Conservation (phyloP, 2,113 vertebrate species). For the Osmerus mordax region DNA sequence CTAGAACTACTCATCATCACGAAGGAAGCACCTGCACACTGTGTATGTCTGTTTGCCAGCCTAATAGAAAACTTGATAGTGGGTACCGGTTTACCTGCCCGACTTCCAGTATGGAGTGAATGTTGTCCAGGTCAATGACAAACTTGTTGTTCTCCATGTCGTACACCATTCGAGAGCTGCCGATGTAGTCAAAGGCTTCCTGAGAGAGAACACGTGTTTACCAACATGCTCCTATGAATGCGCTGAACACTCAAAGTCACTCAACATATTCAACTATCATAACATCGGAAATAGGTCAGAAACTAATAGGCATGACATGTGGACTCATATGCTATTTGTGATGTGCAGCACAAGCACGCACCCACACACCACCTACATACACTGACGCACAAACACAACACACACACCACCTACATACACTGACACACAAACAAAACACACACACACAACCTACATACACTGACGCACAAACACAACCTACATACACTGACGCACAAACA, state of each 20-base stretch:
- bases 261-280: no score
- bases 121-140: conserved; percentile 68
- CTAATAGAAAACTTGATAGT: background rate
- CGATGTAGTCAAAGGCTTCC: conserved; percentile 97
- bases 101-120: conserved; percentile 73
- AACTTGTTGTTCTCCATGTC: conserved; percentile 70
- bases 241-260: no score
- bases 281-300: no score
- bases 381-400: background rate
- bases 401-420: no score
- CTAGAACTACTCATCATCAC: no score
- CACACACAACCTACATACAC: no score
- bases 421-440: no score
- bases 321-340: background rate
- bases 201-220: conserved; percentile 41
- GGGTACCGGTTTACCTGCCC: conserved; percentile 65
- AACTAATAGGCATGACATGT: background rate
- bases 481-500: no score
- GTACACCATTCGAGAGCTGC: conserved; percentile 88
- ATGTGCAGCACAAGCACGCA: no score
- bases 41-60: background rate
- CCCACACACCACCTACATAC: background rate
- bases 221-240: background rate
- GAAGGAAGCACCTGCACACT: background rate
- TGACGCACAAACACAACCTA: no score